Evolutionary conservation across 2,888 invertebrate species (phyloP).

Genomic region (Cheiracanthium punctorium): DNA sequence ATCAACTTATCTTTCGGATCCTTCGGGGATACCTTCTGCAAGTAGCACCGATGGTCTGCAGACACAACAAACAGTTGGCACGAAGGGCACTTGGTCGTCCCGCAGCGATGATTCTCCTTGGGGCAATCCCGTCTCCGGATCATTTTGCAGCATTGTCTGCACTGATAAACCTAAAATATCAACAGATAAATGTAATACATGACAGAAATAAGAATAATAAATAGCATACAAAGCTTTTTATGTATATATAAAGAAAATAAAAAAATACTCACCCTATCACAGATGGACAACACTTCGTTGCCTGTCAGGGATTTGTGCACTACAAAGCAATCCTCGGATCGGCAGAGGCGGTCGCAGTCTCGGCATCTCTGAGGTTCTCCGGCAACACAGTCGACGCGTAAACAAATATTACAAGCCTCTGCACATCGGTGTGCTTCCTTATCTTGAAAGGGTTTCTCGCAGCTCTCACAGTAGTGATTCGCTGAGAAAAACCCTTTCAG

Average conservation of each 20-base stretch:
- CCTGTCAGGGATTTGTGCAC: not conserved
- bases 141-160: not conserved
- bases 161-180: not conserved
- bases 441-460: not conserved
- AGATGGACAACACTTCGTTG: not conserved
- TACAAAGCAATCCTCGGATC: not conserved
- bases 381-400: not conserved
- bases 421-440: not conserved
- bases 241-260: too few species aligned
- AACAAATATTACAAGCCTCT: not conserved
- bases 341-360: constrained; percentile 21
- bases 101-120: not conserved
- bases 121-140: not conserved
- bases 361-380: not conserved
- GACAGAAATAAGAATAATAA: not conserved
- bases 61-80: not conserved
- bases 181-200: not conserved
- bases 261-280: not conserved
- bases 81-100: not conserved
- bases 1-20: too few species aligned
- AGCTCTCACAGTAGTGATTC: not conserved
- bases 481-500: not conserved
- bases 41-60: not conserved
- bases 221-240: not conserved
- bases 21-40: too few species aligned